A percentile compares a stretch with the other conserved stretches of the same genome.
Evolutionary conservation across 2,113 vertebrate species (phyloP).

Genomic region (Nestor notabilis): DNA sequence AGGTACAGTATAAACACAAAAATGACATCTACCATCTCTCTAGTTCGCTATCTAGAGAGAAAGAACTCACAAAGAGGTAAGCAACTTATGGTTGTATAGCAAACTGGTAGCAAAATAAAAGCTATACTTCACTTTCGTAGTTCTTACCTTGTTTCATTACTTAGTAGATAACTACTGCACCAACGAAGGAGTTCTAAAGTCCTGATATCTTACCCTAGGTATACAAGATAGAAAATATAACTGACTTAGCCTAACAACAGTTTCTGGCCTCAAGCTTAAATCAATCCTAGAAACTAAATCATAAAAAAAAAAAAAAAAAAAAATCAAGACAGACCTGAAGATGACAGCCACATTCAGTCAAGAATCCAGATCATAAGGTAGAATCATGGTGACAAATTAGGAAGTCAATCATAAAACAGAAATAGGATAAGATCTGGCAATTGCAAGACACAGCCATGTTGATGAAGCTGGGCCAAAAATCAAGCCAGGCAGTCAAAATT

Average conservation of each 20-base stretch:
- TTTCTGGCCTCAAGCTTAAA: background rate
- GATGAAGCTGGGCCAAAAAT: background rate
- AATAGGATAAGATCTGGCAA: background rate
- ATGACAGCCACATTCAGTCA: accelerated
- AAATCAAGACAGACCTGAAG: background rate
- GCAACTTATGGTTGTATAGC: background rate
- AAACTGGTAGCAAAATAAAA: background rate
- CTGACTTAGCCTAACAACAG: background rate
- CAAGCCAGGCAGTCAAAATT: background rate
- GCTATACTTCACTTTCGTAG: background rate
- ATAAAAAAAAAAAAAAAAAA: background rate
- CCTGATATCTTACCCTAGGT: background rate
- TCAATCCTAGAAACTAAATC: background rate
- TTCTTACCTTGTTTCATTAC: background rate
- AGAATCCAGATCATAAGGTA: background rate
- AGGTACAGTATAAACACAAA: background rate
- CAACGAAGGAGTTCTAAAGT: background rate
- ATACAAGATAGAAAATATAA: background rate
- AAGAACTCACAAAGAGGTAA: background rate
- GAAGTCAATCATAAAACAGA: background rate
- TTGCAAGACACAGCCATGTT: background rate
- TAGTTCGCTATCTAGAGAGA: background rate
- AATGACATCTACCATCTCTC: background rate
- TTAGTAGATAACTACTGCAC: background rate
- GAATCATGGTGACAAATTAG: accelerated